Evolutionary conservation across 1,140 invertebrate genomes (phyloP), one percentile per base, ranked within the genome.

Genomic region (Apis florea): DNA sequence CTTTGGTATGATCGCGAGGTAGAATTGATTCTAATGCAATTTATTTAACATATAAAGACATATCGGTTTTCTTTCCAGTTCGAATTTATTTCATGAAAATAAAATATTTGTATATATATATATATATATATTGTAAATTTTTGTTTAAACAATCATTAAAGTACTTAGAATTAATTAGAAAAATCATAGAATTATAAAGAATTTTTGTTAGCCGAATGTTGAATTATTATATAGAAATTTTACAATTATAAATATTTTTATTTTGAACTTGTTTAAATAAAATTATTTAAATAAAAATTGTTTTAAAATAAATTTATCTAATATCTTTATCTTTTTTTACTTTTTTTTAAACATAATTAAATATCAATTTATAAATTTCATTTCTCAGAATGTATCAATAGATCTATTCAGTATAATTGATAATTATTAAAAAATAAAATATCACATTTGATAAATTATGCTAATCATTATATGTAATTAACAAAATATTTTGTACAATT

Each of bases 391-490:
- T 72, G 58, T 24, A 56, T 74, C 58, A n/a, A 85, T 70, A 12
- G 26, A 49, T 26, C 31, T 51, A 70, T 73, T 64, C 56, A 40
- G 69, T 49, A 71, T 61, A 51, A 21, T 73, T 31, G 56, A 83
- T 21, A 56, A 83, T 71, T 49, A 80, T 47, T 31, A 53, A 47
- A 90, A 91, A 75, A 83, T 88, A 90, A 90, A 40, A 83, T 91
- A 91, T 91, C 90, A 91, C 90, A 92, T 88, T 88, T 82, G 84
- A 82, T 82, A 81, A 85, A 85, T 90, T 59, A 83, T 68, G 76
- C 77, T 88, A 88, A 72, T 81, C 64, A 54, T n/a, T 68, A 54
- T 47, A 49, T 53, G 51, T 67, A 66, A 68, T 40, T 47, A 24
- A 63, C 54, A 63, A 58, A 80, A 13, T 47, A 54, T 53, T 56